Percentiles rank a stretch among this genome's conserved stretches.
Evolutionary conservation across 2,888 invertebrate genomes (phyloP).

Genomic region (Leptinotarsa haldemani): DNA sequence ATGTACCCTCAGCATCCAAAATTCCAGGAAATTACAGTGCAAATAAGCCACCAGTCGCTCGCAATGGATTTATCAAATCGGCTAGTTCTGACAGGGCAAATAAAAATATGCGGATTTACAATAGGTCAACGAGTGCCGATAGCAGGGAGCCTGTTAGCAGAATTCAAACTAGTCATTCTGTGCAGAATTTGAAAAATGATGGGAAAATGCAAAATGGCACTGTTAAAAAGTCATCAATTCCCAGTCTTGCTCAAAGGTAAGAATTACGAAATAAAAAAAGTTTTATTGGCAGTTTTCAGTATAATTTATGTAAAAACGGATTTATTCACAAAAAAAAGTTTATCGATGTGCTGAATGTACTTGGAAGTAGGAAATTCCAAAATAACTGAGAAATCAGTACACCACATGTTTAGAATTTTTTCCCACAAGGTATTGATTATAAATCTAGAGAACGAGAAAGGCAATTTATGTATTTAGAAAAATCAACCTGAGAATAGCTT

Average conservation of each 20-base stretch:
- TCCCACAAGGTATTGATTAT: no score
- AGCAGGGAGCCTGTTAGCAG: conserved; percentile 57
- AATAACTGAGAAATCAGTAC: no score
- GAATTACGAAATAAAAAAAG: background rate
- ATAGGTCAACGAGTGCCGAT: conserved; percentile 64
- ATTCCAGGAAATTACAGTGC: conserved; percentile 57
- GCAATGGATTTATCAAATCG: conserved; percentile 54
- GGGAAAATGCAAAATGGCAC: conserved; percentile 46
- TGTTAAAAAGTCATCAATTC: conserved; percentile 58
- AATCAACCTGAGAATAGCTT: no score
- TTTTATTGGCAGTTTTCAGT: background rate
- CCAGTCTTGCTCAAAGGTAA: conserved; percentile 55
- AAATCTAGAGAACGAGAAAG: no score
- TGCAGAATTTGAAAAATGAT: conserved; percentile 70
- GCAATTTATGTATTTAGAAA: no score
- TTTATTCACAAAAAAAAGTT: no score
- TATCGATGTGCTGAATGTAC: no score
- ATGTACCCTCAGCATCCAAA: conserved; percentile 59
- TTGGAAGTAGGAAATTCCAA: no score
- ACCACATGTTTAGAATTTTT: no score
- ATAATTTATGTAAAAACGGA: background rate
- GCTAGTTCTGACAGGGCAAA: conserved; percentile 57
- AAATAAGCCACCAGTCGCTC: conserved; percentile 56
- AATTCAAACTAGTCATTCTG: conserved; percentile 69
- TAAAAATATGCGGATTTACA: conserved; percentile 53